A percentile compares a stretch with the other conserved stretches of the same genome.
These are phyloP conservation scores for Heteronetta atricapilla DNA, from an alignment of 2,113 vertebrate species.

Conservation along the genomic window DNA sequence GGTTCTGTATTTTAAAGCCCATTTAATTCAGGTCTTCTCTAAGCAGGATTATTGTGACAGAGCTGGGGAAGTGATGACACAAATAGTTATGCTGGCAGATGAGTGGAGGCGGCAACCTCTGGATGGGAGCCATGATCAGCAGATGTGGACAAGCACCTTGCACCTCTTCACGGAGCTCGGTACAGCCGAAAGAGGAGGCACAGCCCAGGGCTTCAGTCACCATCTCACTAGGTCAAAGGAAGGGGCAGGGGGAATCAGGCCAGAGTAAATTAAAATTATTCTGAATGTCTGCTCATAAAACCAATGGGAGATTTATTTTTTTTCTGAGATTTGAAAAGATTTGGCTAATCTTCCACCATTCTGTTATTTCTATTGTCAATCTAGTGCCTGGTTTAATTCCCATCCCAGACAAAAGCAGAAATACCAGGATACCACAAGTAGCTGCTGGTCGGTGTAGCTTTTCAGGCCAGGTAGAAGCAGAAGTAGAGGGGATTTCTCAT, in stretches of 20 bases:
- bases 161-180: neutral
- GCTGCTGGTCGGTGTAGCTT: neutral
- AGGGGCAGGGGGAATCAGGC: neutral
- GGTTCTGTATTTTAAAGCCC: neutral
- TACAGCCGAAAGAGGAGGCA: conserved; percentile 30
- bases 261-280: neutral
- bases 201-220: neutral
- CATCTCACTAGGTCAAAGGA: neutral
- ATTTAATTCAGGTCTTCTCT: neutral
- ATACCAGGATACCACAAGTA: neutral
- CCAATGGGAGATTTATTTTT: neutral
- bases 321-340: neutral
- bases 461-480: conserved; percentile 15
- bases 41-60: neutral
- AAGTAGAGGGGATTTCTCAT: neutral
- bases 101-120: conserved; percentile 10
- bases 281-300: conserved; percentile 1
- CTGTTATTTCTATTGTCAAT: neutral
- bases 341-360: neutral
- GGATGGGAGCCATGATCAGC: neutral
- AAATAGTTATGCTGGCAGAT: neutral
- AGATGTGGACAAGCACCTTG: neutral
- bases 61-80: neutral
- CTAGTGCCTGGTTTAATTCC: neutral
- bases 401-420: conserved; percentile 6